phyloP scores from a whole-genome alignment of 2,888 invertebrate species.

The Trichopoda pennipes region DNA sequence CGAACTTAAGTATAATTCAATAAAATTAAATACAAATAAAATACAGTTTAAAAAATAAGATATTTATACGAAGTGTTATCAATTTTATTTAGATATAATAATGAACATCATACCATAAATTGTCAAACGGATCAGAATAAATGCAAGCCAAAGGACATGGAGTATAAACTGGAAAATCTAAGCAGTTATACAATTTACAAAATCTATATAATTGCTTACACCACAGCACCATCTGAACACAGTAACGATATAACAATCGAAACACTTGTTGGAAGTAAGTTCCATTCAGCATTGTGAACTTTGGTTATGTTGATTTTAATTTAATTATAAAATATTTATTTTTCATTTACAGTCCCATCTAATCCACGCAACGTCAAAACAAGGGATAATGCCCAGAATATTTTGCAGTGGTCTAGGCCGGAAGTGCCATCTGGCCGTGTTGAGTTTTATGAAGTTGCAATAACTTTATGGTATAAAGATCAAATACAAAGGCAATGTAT shows the following conservation, averaged over 20 bases:
- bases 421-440: conserved; percentile 82
- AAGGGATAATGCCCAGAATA: conserved; percentile 57
- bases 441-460: conserved; percentile 82
- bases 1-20: too few species aligned
- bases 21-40: too few species aligned
- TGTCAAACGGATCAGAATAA: conserved; percentile 39
- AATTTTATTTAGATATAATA: conserved; percentile 60
- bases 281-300: background rate
- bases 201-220: conserved; percentile 87
- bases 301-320: background rate
- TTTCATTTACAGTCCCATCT: conserved; percentile 71
- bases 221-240: conserved; percentile 84
- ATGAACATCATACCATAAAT: conserved; percentile 65
- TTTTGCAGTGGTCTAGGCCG: conserved; percentile 82
- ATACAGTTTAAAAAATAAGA: too few species aligned
- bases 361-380: conserved; percentile 68
- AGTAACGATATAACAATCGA: conserved; percentile 82
- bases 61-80: too few species aligned
- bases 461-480: conserved; percentile 69
- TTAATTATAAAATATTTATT: background rate
- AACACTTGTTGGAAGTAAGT: conserved; percentile 84
- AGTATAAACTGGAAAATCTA: conserved; percentile 78
- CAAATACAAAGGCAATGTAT: conserved; percentile 66
- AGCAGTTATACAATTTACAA: conserved; percentile 86
- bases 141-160: conserved; percentile 50